These are phyloP conservation scores for Pelagia noctiluca DNA, from an alignment of 30 jellyfish, hydroid and myxozoan species.

Conservation along the genomic window DNA sequence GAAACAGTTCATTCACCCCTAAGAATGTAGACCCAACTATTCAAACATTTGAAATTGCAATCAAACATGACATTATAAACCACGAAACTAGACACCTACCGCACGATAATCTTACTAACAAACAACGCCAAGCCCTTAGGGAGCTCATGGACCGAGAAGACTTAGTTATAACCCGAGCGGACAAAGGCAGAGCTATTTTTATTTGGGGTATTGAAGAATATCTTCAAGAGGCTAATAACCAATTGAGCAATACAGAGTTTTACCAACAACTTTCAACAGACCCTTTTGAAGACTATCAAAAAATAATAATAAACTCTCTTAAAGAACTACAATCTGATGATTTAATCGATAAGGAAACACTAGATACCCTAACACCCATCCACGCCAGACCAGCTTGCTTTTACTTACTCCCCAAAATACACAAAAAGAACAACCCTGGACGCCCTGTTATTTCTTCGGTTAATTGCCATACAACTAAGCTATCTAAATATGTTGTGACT, in stretches of 20 bases:
- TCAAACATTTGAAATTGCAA: conserved; percentile 25
- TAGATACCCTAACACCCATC: background rate
- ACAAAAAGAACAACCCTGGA: conserved; percentile 24
- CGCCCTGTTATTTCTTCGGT: conserved; percentile 12
- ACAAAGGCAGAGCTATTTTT: conserved; percentile 41
- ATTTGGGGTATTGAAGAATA: conserved; percentile 17
- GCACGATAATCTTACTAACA: conserved; percentile 22
- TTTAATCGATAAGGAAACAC: conserved; percentile 6
- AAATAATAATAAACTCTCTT: background rate
- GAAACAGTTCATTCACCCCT: conserved; percentile 23
- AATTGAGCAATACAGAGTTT: conserved; percentile 20
- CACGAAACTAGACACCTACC: conserved; percentile 18
- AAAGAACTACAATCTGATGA: background rate
- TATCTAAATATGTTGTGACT: conserved; percentile 14
- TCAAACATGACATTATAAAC: conserved; percentile 19
- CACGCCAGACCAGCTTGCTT: background rate
- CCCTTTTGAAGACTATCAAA: conserved; percentile 11
- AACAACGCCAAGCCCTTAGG: conserved; percentile 28
- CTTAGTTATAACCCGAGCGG: conserved; percentile 47
- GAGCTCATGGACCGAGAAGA: conserved; percentile 4
- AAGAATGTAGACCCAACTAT: conserved; percentile 8
- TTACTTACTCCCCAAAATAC: conserved; percentile 16
- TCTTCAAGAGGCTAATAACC: conserved; percentile 24
- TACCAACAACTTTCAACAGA: conserved; percentile 16
- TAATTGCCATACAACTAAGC: conserved; percentile 10